Evolutionary conservation across 1,140 invertebrate genomes (phyloP), one percentile per base, ranked within the genome.

Genomic region (Rhyacophila brunnea): DNA sequence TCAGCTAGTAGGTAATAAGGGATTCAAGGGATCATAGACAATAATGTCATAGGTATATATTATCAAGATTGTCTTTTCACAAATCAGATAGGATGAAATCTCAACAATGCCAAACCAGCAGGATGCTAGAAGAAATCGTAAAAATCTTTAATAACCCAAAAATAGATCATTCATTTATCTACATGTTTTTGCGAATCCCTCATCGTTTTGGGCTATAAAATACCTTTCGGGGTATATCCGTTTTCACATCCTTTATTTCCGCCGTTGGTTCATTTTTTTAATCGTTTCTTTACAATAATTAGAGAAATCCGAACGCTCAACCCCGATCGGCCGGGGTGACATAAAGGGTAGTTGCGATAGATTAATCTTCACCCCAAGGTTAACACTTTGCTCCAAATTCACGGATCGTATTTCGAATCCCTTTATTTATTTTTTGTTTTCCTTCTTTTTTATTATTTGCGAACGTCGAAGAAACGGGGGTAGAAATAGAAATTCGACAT

Each of bases 271-370:
- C 9, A 5, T 15, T n/a, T 40, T 40, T 40, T 40, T 40, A 48
- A 57, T 57, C 45, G 54, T 57, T 57, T 53, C 54, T 56, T 61
- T 55, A 56, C 59, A 56, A 61, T 61, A 61, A 61, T 61, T 61
- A 56, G 52, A 61, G 59, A 61, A 61, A 61, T 61, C 51, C 51
- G 59, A 61, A 43, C 32, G 32, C 45, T 61, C 52, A 51, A 51
- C 47, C 49, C 51, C 51, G 36, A n/a, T 28, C 42, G 18, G 14
- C 28, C 18, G 42, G 53, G 47, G 52, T 51, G 46, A 60, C 42
- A 60, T 55, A 49, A 50, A 48, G 58, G 59, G 47, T 54, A 45
- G n/a, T n/a, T n/a, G n/a, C 47, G 42, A 18, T 46, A 49, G 43
- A 45, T 56, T 60, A 60, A 60, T 52, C 50, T 60, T 52, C 53